Conservation (phyloP, 2,797 vertebrate genomes). For the Poeciliopsis turneri region DNA sequence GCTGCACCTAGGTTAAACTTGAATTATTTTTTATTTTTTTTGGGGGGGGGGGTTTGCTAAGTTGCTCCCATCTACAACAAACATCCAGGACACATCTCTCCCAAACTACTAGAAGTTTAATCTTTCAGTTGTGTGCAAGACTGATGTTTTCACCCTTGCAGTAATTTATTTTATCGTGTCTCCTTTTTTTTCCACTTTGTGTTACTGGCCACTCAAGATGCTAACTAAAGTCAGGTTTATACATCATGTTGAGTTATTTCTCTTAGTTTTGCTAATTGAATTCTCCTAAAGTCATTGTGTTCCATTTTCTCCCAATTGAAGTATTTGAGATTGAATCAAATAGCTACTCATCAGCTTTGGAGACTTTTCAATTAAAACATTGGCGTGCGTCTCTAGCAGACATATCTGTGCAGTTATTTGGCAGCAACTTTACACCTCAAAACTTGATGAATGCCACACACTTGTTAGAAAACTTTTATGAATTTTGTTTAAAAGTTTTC, state of each 20-base stretch:
- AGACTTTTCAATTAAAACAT: slow-evolving; percentile 13
- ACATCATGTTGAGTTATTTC: not conserved
- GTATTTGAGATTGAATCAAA: not conserved
- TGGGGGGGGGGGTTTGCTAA: slow-evolving; percentile 15
- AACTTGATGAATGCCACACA: not conserved
- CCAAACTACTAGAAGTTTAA: not conserved
- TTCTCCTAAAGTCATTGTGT: not conserved
- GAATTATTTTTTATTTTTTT: slow-evolving; percentile 4
- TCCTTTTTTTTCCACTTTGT: not conserved
- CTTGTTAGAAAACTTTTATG: not conserved
- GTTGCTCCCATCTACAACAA: slow-evolving; percentile 18
- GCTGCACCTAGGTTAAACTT: slow-evolving; percentile 25
- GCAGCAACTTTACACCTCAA: not conserved
- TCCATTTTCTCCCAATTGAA: not conserved
- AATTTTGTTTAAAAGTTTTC: not conserved
- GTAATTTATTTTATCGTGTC: not conserved
- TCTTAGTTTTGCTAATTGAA: not conserved
- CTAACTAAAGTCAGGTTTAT: not conserved
- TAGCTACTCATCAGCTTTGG: not conserved
- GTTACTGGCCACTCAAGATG: slow-evolving; percentile 61
- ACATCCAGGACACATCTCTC: slow-evolving; percentile 20
- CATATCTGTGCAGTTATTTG: not conserved
- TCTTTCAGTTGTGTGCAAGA: not conserved
- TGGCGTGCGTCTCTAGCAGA: not conserved
- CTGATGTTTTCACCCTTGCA: not conserved